Conservation (phyloP, 2,888 invertebrate genomes). For the Liopterus haemorrhoidalis region DNA sequence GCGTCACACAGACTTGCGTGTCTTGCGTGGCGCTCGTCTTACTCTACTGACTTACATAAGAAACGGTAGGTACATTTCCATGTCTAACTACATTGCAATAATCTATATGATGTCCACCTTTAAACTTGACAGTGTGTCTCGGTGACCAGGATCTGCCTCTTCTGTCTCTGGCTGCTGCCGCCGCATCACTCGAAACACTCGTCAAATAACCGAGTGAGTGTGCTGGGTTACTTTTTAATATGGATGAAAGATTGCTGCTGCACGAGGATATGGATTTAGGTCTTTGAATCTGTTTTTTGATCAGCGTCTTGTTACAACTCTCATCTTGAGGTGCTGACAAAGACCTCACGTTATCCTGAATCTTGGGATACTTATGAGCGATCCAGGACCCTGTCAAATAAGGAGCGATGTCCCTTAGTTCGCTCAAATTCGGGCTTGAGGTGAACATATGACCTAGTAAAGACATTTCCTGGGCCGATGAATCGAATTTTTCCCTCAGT, state of each 20-base stretch:
- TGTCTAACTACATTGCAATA: too few species aligned
- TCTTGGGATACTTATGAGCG: slow-evolving; percentile 70
- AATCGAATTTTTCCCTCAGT: slow-evolving; percentile 66
- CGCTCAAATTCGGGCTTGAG: slow-evolving; percentile 72
- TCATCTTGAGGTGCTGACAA: slow-evolving; percentile 50
- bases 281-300: slow-evolving; percentile 44
- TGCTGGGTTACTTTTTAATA: slow-evolving; percentile 38
- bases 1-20: too few species aligned
- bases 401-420: slow-evolving; percentile 69
- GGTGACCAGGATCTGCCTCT: slow-evolving; percentile 48
- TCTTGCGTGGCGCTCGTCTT: too few species aligned
- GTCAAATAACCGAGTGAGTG: slow-evolving; percentile 21
- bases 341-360: slow-evolving; percentile 61
- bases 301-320: slow-evolving; percentile 38
- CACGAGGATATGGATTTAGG: slow-evolving; percentile 50
- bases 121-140: slow-evolving; percentile 65
- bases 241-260: slow-evolving; percentile 47
- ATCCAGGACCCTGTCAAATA: slow-evolving; percentile 75
- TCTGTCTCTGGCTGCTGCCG: slow-evolving; percentile 62
- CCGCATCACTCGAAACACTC: slow-evolving; percentile 41
- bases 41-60: too few species aligned
- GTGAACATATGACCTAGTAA: slow-evolving; percentile 72
- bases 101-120: slow-evolving; percentile 51
- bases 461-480: slow-evolving; percentile 51
- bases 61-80: too few species aligned